These are phyloP conservation scores for Cryptocheilus praepositus DNA, from an alignment of 2,888 invertebrate species.

Conservation along the genomic window DNA sequence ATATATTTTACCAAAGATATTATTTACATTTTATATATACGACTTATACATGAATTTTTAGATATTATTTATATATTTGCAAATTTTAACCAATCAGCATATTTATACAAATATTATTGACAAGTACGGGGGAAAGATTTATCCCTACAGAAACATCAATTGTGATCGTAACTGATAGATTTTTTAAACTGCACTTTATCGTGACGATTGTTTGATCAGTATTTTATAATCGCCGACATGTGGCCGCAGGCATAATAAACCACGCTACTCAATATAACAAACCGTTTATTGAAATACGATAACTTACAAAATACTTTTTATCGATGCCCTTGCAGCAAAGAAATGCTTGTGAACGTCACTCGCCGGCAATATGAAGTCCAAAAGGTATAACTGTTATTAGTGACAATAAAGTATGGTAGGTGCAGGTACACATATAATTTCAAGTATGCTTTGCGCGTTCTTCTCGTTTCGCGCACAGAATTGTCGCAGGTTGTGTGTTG, in stretches of 20 bases:
- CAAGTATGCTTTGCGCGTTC: constrained; percentile 3
- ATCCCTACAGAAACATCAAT: constrained; percentile 49
- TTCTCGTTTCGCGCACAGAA: constrained; percentile 6
- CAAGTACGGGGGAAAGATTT: constrained; percentile 31
- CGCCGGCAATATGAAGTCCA: not conserved
- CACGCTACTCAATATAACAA: constrained; percentile 40
- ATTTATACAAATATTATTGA: constrained; percentile 19
- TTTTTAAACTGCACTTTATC: constrained; percentile 8
- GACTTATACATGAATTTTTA: constrained; percentile 24
- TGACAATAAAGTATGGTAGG: constrained; percentile 5
- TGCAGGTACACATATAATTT: constrained; percentile 5
- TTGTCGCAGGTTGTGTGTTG: constrained; percentile 9
- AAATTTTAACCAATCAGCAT: not conserved
- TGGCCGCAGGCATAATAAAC: constrained; percentile 29
- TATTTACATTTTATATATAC: constrained; percentile 46
- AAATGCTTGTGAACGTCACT: constrained; percentile 4
- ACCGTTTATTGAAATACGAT: constrained; percentile 45
- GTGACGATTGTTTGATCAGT: constrained; percentile 35
- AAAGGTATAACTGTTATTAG: not conserved
- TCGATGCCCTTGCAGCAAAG: constrained; percentile 12
- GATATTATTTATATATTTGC: constrained; percentile 36
- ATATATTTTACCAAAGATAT: constrained; percentile 54
- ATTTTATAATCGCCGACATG: constrained; percentile 47
- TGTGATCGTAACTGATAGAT: constrained; percentile 10
- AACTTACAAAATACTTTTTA: constrained; percentile 24